phyloP scores from a whole-genome alignment of 2,113 vertebrate species.

The Panurus biarmicus region DNA sequence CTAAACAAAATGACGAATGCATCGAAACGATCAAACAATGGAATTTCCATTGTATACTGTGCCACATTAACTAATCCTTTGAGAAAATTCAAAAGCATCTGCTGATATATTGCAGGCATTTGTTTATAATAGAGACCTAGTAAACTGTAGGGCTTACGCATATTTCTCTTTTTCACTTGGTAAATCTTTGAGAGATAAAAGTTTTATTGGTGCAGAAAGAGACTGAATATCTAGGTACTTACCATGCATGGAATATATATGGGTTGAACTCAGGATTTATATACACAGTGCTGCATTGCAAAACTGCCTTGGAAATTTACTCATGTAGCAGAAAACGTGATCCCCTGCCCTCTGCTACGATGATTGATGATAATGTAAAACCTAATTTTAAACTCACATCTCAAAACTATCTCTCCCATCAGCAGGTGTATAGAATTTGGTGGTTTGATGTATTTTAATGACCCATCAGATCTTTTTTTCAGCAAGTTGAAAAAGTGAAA shows the following conservation, averaged over 20 bases:
- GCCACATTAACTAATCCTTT: neutral
- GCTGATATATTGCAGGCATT: neutral
- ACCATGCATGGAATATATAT: neutral
- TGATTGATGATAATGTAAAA: constrained; percentile 52
- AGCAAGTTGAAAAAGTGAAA: neutral
- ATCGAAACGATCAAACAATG: neutral
- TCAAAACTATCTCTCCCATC: neutral
- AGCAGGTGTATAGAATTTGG: neutral
- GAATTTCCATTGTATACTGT: neutral
- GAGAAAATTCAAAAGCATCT: neutral
- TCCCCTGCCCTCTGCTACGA: neutral
- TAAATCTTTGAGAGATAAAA: neutral
- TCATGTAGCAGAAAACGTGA: constrained; percentile 25
- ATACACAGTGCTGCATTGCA: neutral
- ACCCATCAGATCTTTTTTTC: neutral
- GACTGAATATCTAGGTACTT: neutral
- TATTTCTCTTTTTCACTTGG: neutral
- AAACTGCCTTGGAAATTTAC: constrained; percentile 19
- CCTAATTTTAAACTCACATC: constrained; percentile 24
- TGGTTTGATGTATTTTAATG: neutral
- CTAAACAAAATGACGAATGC: neutral
- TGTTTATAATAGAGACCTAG: neutral
- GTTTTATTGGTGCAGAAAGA: neutral
- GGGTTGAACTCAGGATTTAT: neutral
- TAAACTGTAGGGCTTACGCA: neutral